phyloP scores from a whole-genome alignment of 2,888 invertebrate genomes.

The Agrilus mali region DNA sequence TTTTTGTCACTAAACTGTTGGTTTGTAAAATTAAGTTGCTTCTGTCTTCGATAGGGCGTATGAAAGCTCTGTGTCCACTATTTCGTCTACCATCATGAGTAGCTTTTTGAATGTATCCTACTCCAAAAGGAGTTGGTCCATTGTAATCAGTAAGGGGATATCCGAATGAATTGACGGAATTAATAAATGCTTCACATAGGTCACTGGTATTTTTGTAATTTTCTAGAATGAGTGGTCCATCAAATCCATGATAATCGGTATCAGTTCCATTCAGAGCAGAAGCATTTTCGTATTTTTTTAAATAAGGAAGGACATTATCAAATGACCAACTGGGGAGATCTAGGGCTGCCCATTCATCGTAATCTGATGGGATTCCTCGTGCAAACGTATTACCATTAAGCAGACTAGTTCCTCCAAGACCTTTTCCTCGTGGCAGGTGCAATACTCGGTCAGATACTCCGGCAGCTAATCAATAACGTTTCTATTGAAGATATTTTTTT shows the following conservation, averaged over 20 bases:
- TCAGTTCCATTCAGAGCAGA: constrained; percentile 37
- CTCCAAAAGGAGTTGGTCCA: constrained; percentile 47
- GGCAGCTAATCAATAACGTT: no score
- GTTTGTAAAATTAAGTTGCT: constrained; percentile 41
- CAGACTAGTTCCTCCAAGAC: constrained; percentile 46
- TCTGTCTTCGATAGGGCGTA: constrained; percentile 47
- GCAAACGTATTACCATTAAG: constrained; percentile 46
- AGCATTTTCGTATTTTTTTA: constrained; percentile 45
- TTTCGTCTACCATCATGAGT: constrained; percentile 44
- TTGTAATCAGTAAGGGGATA: constrained; percentile 45
- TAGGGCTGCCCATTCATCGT: constrained; percentile 41
- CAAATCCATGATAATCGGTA: constrained; percentile 38
- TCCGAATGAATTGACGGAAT: constrained; percentile 46
- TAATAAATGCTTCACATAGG: constrained; percentile 38
- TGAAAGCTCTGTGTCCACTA: constrained; percentile 51
- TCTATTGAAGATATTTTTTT: no score
- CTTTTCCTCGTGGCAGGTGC: constrained; percentile 35
- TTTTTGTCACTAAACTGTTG: constrained; percentile 40
- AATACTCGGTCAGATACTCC: no score
- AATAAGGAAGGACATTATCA: constrained; percentile 47
- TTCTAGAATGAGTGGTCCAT: constrained; percentile 46
- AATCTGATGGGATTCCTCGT: constrained; percentile 40
- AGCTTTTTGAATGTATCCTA: constrained; percentile 48
- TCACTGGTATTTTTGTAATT: constrained; percentile 42
- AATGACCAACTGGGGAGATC: constrained; percentile 45